These are phyloP conservation scores for Triplophysa bombifrons DNA, from an alignment of 2,797 vertebrate species.

Conservation along the genomic window DNA sequence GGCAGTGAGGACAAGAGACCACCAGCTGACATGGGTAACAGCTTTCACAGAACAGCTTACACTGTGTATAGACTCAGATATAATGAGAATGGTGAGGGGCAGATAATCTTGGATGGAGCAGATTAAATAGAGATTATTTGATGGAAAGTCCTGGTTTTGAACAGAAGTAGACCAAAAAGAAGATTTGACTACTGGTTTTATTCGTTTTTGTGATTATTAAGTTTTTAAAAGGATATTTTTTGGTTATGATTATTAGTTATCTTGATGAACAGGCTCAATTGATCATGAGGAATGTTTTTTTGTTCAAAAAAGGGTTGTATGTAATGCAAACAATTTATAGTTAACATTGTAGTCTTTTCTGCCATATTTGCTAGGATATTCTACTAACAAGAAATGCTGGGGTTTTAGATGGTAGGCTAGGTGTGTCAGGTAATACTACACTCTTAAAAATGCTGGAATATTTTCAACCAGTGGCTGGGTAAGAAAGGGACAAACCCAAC, in stretches of 20 bases:
- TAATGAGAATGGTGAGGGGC: conserved; percentile 43
- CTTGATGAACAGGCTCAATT: neutral
- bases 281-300: neutral
- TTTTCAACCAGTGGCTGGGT: too few relatives aligned
- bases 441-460: too few relatives aligned
- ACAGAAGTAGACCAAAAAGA: neutral
- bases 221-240: neutral
- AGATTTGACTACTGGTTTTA: neutral
- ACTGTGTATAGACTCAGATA: conserved; percentile 44
- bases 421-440: too few relatives aligned
- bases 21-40: conserved; percentile 78
- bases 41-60: conserved; percentile 48
- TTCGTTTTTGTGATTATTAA: neutral
- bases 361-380: too few relatives aligned
- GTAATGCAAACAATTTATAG: too few relatives aligned
- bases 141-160: neutral
- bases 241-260: neutral
- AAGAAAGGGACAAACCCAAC: too few relatives aligned
- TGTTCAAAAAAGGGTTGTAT: neutral
- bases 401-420: too few relatives aligned
- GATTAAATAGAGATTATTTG: conserved; percentile 43
- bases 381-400: too few relatives aligned
- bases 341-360: too few relatives aligned
- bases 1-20: conserved; percentile 69
- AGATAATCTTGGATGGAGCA: conserved; percentile 38